Evolutionary conservation across 2,888 invertebrate genomes (phyloP), one percentile per base, ranked within the genome.

Genomic region (Ommatoiulus sabulosus): DNA sequence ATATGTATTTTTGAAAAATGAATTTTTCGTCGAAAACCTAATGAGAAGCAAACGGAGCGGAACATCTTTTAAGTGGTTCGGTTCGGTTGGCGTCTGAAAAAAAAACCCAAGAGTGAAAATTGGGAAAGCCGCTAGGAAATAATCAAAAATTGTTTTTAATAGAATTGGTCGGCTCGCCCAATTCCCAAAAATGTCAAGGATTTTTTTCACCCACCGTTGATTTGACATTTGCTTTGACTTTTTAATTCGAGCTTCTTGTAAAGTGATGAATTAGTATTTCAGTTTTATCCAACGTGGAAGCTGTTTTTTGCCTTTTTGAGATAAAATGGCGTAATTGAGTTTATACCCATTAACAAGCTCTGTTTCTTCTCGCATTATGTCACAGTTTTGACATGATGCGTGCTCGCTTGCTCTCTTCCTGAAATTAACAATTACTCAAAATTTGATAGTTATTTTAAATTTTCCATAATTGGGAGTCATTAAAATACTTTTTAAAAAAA

Each of bases 21-120:
- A 35, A 80, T 80, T 35, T 80, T 80, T 80, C 80, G 80, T 80
- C 80, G 35, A 80, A 80, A 80, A 3, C 24, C 80, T 80, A 80
- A 80, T 80, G 35, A 80, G 80, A 80, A 80, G 80, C 80, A 80
- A 80, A 80, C 80, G 35, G 80, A 80, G 80, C 80, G 80, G 35
- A 80, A 80, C 80, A 35, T 80, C n/a, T 80, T 80, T 35, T 12
- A 80, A 80, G 80, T 80, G 24, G 80, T 12, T 80, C 12, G 12
- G 35, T 80, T 35, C 80, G 24, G 52, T 52, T 52, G 35, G 35
- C 17, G 12, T 52, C 17, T 80, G 4, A 12, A 72, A 72, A 72
- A 24, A 72, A 24, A 24, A 35, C 10, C 4, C 15, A 4, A 8
- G 24, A 80, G 80, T 35, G 72, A 20, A 72, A 72, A 72, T 72